Percentiles rank a stretch among this genome's conserved stretches.
Conservation (phyloP, 92 coral and sea anemone species). For the Umimayanthus chanpuru region DNA sequence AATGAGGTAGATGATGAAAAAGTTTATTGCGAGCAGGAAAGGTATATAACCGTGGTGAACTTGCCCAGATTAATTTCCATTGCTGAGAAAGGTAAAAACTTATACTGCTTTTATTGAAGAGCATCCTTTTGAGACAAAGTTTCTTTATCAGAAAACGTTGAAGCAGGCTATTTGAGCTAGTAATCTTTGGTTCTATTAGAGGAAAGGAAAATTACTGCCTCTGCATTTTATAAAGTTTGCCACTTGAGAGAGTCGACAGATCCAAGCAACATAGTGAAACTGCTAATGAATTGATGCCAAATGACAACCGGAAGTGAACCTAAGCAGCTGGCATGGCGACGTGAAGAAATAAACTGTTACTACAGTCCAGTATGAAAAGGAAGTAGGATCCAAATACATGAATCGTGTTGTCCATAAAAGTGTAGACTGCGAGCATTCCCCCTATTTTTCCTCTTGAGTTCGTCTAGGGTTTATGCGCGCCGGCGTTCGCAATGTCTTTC, state of each 20-base stretch:
- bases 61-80: not conserved
- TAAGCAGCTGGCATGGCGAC: conserved; percentile 6
- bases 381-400: conserved; percentile 2
- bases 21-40: conserved; percentile 15
- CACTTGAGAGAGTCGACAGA: conserved; percentile 28
- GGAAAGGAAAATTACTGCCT: conserved; percentile 22
- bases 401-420: conserved; percentile 16
- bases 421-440: too few species aligned
- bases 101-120: not conserved
- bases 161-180: not conserved
- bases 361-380: conserved; percentile 8
- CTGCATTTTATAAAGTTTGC: conserved; percentile 26
- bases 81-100: not conserved
- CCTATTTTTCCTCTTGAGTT: too few species aligned
- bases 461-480: too few species aligned
- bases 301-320: not conserved
- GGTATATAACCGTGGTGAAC: not conserved
- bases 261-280: conserved; percentile 8
- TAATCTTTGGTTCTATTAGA: conserved; percentile 16
- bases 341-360: conserved; percentile 13
- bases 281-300: conserved; percentile 18
- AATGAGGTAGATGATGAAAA: conserved; percentile 7
- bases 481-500: too few species aligned
- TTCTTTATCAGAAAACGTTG: not conserved
- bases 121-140: conserved; percentile 1